A percentile compares a stretch with the other conserved stretches of the same genome.
These are phyloP conservation scores for Hydrotaea diabolus DNA, from an alignment of 2,888 invertebrate species.

Conservation along the genomic window DNA sequence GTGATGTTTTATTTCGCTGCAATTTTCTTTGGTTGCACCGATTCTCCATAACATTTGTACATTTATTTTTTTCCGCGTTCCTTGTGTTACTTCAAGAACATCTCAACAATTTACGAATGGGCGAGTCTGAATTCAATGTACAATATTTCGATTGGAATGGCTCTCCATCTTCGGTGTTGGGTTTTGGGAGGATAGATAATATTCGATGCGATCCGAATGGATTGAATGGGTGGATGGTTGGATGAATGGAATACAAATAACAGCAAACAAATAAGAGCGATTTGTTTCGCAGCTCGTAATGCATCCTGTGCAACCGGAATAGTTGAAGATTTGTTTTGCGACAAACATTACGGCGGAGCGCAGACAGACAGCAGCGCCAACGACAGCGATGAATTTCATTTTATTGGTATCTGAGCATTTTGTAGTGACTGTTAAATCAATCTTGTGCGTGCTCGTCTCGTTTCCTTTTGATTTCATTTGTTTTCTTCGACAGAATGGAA, in stretches of 20 bases:
- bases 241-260: conserved; percentile 59
- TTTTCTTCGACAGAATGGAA: background rate
- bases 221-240: conserved; percentile 37
- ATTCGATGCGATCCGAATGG: background rate
- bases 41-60: conserved; percentile 32
- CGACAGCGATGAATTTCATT: conserved; percentile 62
- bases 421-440: conserved; percentile 61
- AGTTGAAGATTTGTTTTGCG: conserved; percentile 54
- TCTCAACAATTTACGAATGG: conserved; percentile 27
- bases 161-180: conserved; percentile 32
- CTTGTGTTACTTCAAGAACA: conserved; percentile 50
- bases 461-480: background rate
- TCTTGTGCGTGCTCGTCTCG: conserved; percentile 27
- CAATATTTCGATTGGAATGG: conserved; percentile 48
- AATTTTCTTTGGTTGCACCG: background rate
- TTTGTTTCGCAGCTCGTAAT: conserved; percentile 52
- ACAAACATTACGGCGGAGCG: conserved; percentile 45
- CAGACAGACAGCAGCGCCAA: background rate
- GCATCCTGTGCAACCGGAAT: conserved; percentile 40
- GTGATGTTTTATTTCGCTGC: conserved; percentile 40
- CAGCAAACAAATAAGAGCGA: conserved; percentile 62
- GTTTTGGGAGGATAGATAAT: background rate
- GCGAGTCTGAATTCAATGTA: conserved; percentile 14
- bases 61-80: conserved; percentile 38
- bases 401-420: conserved; percentile 64